phyloP scores from a whole-genome alignment of 2,113 vertebrate species.

The Ceratotherium simum region DNA sequence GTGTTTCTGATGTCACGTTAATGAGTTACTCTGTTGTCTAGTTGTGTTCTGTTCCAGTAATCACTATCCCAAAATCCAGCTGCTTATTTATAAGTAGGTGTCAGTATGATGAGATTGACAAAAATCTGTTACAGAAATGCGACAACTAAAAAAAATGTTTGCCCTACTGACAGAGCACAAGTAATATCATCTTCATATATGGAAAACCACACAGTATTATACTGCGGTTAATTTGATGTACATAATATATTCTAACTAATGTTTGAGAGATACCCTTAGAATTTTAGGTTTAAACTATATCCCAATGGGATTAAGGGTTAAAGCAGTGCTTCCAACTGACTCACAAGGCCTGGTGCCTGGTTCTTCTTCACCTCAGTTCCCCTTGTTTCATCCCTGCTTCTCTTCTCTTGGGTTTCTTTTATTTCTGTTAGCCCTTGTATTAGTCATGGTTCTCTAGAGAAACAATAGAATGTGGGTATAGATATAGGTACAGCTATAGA shows the following conservation, averaged over 20 bases:
- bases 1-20: background rate
- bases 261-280: background rate
- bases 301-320: background rate
- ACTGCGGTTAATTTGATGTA: background rate
- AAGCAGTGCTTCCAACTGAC: background rate
- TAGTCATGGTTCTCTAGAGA: background rate
- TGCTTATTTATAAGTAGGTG: background rate
- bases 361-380: background rate
- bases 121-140: background rate
- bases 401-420: background rate
- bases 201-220: background rate
- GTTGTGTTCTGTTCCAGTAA: constrained; percentile 15
- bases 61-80: background rate
- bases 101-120: background rate
- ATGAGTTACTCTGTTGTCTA: background rate
- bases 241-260: background rate
- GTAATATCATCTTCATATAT: background rate
- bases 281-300: constrained; percentile 32
- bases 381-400: background rate
- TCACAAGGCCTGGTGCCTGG: background rate
- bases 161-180: background rate
- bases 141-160: background rate
- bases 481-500: background rate
- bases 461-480: background rate
- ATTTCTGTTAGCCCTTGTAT: background rate